phyloP scores from a whole-genome alignment of 2,113 vertebrate genomes.

The Paratilapia polleni region DNA sequence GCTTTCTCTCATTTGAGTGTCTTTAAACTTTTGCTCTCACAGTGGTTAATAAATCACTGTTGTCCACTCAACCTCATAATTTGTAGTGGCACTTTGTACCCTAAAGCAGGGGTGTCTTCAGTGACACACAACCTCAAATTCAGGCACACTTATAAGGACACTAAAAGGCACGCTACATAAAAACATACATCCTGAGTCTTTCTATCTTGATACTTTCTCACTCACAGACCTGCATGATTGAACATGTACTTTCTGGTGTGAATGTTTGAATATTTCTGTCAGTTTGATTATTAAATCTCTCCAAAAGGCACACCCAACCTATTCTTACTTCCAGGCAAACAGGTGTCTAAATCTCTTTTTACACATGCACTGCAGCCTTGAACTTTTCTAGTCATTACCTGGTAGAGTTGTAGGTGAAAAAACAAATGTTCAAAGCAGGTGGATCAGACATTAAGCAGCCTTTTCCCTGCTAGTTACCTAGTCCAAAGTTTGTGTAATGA shows the following conservation, averaged over 20 bases:
- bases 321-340: slow-evolving; percentile 25
- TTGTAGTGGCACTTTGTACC: slow-evolving; percentile 34
- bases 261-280: slow-evolving; percentile 42
- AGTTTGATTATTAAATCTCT: slow-evolving; percentile 33
- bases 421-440: background rate
- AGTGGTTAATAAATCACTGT: slow-evolving; percentile 15
- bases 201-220: background rate
- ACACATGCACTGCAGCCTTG: background rate
- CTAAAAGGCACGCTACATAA: background rate
- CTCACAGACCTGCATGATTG: slow-evolving; percentile 32
- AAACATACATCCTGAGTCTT: background rate
- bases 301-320: slow-evolving; percentile 11
- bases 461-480: background rate
- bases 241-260: slow-evolving; percentile 37
- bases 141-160: background rate
- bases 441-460: background rate
- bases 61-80: slow-evolving; percentile 35
- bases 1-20: background rate
- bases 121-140: background rate
- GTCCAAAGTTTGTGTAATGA: background rate
- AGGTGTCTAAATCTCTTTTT: slow-evolving; percentile 16
- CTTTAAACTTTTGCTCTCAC: background rate
- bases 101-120: slow-evolving; percentile 38
- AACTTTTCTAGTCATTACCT: background rate
- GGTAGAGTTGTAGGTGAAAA: background rate